Conservation (phyloP, 1,140 invertebrate genomes). For the Magallana gigas region DNA sequence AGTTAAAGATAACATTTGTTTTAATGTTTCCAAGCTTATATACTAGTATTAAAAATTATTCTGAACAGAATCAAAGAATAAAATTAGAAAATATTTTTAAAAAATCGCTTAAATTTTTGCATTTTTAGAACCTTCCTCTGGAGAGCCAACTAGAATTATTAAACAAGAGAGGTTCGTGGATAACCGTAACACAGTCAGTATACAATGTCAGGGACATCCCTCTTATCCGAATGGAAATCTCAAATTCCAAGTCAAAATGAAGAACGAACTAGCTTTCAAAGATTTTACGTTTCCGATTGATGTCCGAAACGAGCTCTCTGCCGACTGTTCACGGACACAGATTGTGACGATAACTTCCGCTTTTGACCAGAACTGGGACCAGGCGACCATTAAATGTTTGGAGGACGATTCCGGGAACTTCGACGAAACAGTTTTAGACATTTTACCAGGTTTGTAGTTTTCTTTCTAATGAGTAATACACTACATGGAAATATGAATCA, state of each 20-base stretch:
- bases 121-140: not conserved
- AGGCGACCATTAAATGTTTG: conserved; percentile 32
- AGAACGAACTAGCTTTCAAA: conserved; percentile 30
- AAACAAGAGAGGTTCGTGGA: conserved; percentile 21
- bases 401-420: conserved; percentile 36
- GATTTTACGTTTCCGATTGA: conserved; percentile 38
- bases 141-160: conserved; percentile 27
- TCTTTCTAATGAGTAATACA: not conserved
- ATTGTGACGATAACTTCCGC: conserved; percentile 7
- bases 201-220: conserved; percentile 43
- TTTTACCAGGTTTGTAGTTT: conserved; percentile 31
- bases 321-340: conserved; percentile 27
- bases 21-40: too few relatives aligned
- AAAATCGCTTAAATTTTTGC: too few relatives aligned
- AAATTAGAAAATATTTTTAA: too few relatives aligned
- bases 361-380: conserved; percentile 44
- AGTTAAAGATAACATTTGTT: too few relatives aligned
- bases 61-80: too few relatives aligned
- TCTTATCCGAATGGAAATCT: conserved; percentile 42
- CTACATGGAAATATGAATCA: too few relatives aligned
- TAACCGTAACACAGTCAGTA: not conserved
- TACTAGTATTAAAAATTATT: too few relatives aligned
- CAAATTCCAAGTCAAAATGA: conserved; percentile 45
- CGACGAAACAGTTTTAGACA: conserved; percentile 33
- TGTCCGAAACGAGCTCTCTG: not conserved